These are phyloP conservation scores for Xanthorhoe spadicearia DNA, from an alignment of 2,888 invertebrate genomes.

Conservation along the genomic window DNA sequence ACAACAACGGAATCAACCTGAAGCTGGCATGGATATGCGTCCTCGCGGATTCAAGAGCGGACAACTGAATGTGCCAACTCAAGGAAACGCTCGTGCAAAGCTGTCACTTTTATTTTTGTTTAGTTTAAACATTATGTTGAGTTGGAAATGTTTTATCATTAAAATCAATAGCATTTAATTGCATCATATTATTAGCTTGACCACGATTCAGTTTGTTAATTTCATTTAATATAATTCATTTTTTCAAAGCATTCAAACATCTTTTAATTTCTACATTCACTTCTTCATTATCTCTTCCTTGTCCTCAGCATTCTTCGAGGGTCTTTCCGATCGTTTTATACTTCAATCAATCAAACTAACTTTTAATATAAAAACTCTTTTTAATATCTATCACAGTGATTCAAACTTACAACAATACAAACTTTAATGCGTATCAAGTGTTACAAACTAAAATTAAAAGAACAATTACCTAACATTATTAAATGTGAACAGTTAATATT, in stretches of 20 bases:
- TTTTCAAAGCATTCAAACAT: conserved; percentile 46
- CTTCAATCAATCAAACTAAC: conserved; percentile 22
- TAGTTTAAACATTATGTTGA: conserved; percentile 69
- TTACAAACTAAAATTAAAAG: conserved; percentile 20
- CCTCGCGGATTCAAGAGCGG: conserved; percentile 69
- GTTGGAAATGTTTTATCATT: conserved; percentile 60
- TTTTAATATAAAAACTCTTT: conserved; percentile 51
- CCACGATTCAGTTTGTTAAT: conserved; percentile 78
- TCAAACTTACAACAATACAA: conserved; percentile 47
- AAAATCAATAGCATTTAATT: conserved; percentile 65
- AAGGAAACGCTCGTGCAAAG: conserved; percentile 70
- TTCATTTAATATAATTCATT: conserved; percentile 80
- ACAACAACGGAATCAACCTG: conserved; percentile 79
- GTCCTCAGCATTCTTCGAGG: conserved; percentile 1
- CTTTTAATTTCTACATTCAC: conserved; percentile 27
- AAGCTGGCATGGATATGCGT: conserved; percentile 76
- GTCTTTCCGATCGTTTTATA: not conserved
- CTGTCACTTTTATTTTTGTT: conserved; percentile 70
- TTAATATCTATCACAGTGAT: conserved; percentile 70
- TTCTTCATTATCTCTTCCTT: conserved; percentile 24
- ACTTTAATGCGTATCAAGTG: conserved; percentile 28
- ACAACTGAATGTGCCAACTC: conserved; percentile 73
- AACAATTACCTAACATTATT: conserved; percentile 33
- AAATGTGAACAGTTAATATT: conserved; percentile 27
- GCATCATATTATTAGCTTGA: conserved; percentile 73